These are phyloP conservation scores for Sinelater perroti DNA, from an alignment of 2,888 invertebrate species.

Conservation along the genomic window DNA sequence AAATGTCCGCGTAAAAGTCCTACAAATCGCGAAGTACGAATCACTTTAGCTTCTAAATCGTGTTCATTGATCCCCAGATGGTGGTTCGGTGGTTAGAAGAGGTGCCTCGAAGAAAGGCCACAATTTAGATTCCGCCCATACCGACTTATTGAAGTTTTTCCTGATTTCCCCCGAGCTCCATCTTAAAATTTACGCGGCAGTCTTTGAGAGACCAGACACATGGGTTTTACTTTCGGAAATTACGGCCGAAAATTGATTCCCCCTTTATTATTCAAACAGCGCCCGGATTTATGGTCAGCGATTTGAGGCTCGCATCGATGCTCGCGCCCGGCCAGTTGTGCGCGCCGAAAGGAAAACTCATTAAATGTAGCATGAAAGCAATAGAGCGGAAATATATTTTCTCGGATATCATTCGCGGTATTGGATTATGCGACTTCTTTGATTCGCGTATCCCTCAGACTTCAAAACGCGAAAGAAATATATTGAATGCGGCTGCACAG, in stretches of 20 bases:
- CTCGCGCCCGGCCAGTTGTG: neutral
- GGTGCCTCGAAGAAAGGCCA: slow-evolving; percentile 49
- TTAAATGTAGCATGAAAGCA: slow-evolving; percentile 20
- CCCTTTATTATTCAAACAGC: slow-evolving; percentile 21
- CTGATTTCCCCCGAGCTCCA: slow-evolving; percentile 51
- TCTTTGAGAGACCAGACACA: slow-evolving; percentile 23
- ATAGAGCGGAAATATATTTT: slow-evolving; percentile 27
- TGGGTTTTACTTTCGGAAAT: slow-evolving; percentile 20
- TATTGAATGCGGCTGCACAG: slow-evolving; percentile 45
- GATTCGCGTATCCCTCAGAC: slow-evolving; percentile 34
- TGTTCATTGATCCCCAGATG: slow-evolving; percentile 51
- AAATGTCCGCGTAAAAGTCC: slow-evolving; percentile 21
- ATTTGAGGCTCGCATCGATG: slow-evolving; percentile 3
- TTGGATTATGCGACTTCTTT: slow-evolving; percentile 36
- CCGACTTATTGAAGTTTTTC: slow-evolving; percentile 53
- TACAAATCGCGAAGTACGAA: slow-evolving; percentile 27
- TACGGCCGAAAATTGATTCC: slow-evolving; percentile 22
- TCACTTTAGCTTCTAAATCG: slow-evolving; percentile 21
- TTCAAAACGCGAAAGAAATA: slow-evolving; percentile 41
- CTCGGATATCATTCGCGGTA: slow-evolving; percentile 29
- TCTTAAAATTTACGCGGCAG: slow-evolving; percentile 44
- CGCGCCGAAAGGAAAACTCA: slow-evolving; percentile 13
- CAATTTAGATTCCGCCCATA: slow-evolving; percentile 50
- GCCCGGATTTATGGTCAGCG: no score
- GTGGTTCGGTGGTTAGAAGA: slow-evolving; percentile 50